Base-by-base conservation (phyloP, 2,888 invertebrate species). In the Eurytoma californica region DNA sequence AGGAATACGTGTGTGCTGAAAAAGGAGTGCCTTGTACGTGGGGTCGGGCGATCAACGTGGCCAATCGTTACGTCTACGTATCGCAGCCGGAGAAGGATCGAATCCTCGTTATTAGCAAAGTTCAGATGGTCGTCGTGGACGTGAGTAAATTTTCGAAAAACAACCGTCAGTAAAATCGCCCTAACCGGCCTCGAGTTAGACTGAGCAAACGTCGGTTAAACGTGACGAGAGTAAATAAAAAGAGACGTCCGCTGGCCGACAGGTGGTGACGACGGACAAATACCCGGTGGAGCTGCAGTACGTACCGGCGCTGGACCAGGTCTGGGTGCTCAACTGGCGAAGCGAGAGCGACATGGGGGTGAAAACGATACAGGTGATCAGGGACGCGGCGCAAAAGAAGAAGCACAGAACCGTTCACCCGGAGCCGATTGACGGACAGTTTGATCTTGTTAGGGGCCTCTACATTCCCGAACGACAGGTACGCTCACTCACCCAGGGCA, bases 301-400 rank as follows among this genome's bases (percentile, higher is more conserved):
- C 88, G 93, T 95, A 2, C 92, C 93, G 16, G 93, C 94, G 84
- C 89, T 95, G 83, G 95, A 95, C 88, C 95, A 95, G 89, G 93
- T 95, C 2, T 95, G 95, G 95, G 92, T 95, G 20, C 88, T 95
- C 73, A 94, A 94, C 87, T 95, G 94, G 94, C 91, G 94, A 65
- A 91, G 91, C 67, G 89, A 91, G 61, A 91, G 91, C 82, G 92
- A 93, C 83, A 91, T 92, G 65, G 93, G 94, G 3, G 91, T 93
- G 76, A 94, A 94, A 88, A 94, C 94, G 3, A 92, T 94, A 68
- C 93, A 94, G 86, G 93, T 95, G n/a, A 94, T 95, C 83, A 90
- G 95, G 65, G 94, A 94, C 86, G 95, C 95, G 47, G 93, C 93
- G 20, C 93, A 94, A 87, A 94, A 94, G 87, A 91, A 93, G 76